Evolutionary conservation across 2,888 invertebrate genomes (phyloP).

Genomic region (Papilio gigon): DNA sequence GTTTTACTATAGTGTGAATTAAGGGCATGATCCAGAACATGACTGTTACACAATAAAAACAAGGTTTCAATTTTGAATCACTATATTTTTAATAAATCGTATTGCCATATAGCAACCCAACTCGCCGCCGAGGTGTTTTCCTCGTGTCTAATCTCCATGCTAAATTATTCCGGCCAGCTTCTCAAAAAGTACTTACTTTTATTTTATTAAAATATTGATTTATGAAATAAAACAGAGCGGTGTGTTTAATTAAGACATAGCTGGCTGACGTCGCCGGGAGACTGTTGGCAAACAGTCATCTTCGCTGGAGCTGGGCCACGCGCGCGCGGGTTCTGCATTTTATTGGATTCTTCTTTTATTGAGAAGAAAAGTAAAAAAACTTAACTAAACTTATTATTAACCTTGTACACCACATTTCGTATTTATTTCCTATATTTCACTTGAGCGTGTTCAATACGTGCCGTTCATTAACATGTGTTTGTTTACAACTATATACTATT

Average conservation of each 20-base stretch:
- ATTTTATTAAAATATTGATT: constrained; percentile 18
- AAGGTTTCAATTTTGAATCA: too few species aligned
- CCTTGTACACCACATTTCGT: too few species aligned
- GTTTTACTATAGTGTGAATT: too few species aligned
- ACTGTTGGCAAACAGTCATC: background rate
- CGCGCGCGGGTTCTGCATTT: background rate
- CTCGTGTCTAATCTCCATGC: constrained; percentile 1
- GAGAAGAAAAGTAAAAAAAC: too few species aligned
- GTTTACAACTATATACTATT: too few species aligned
- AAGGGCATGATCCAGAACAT: too few species aligned
- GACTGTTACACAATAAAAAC: too few species aligned
- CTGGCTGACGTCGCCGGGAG: background rate
- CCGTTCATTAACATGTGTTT: too few species aligned
- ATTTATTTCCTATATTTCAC: too few species aligned
- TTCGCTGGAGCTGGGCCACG: background rate
- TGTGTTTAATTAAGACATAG: background rate
- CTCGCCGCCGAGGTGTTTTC: background rate
- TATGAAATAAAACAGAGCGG: background rate
- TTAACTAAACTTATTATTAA: too few species aligned
- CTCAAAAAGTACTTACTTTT: constrained; percentile 12
- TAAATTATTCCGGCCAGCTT: constrained; percentile 7
- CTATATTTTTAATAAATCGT: too few species aligned
- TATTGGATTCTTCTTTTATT: background rate
- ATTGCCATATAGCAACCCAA: background rate
- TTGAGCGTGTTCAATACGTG: too few species aligned